phyloP scores from a whole-genome alignment of 1,140 invertebrate species.

The Pachyrhynchus sulphureomaculatus region DNA sequence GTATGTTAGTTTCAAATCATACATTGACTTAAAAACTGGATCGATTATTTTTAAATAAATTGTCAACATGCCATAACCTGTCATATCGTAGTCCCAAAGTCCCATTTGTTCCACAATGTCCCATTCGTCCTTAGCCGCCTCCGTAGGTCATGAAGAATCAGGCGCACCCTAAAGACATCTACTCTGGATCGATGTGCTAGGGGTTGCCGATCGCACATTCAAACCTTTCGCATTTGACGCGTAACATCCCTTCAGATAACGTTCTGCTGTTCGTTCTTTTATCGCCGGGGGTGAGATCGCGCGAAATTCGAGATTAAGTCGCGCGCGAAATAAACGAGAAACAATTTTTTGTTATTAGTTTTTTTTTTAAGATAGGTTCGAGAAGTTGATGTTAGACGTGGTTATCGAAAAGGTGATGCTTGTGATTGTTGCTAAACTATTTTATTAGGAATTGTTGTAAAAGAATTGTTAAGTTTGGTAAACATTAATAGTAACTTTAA shows the following conservation, averaged over 20 bases:
- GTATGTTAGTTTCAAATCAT: too few species aligned
- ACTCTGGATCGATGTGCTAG: conserved; percentile 21
- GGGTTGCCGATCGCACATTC: conserved; percentile 10
- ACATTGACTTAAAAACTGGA: too few species aligned
- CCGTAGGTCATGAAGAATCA: conserved; percentile 16
- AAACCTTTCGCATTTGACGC: conserved; percentile 8
- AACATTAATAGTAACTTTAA: too few species aligned
- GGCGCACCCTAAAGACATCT: conserved; percentile 17
- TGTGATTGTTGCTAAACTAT: too few species aligned
- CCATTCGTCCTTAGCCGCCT: conserved; percentile 11
- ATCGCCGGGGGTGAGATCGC: neutral
- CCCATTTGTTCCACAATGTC: neutral
- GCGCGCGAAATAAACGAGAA: neutral
- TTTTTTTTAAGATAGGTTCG: neutral
- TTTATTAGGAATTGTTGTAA: too few species aligned
- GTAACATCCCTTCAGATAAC: neutral
- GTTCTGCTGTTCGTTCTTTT: neutral
- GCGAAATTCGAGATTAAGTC: neutral
- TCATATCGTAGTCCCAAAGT: neutral
- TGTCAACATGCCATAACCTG: too few species aligned
- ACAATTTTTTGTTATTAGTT: neutral
- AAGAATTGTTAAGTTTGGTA: too few species aligned
- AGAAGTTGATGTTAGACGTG: neutral
- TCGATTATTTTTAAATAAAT: too few species aligned
- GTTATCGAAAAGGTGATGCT: too few species aligned